A percentile compares a stretch with the other conserved stretches of the same genome.
Evolutionary conservation across 2,113 vertebrate genomes (phyloP).

Genomic region (Peucedramus taeniatus): DNA sequence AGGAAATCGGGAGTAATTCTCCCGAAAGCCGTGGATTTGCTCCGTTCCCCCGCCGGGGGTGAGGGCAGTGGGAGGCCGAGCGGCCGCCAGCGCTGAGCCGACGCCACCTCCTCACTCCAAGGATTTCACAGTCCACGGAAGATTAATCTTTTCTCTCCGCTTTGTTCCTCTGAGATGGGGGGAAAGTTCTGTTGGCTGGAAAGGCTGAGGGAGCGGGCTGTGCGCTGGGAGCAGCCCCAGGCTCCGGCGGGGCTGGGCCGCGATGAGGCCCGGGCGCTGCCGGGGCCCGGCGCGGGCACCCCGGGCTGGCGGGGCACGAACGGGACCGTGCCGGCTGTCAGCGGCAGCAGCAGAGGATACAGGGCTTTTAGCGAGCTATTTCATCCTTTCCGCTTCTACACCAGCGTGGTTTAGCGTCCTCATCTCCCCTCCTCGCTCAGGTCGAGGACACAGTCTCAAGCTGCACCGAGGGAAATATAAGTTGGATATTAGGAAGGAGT

Average conservation of each 20-base stretch:
- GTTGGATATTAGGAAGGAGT: no score
- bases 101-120: neutral
- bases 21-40: neutral
- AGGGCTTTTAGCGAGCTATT: accelerated
- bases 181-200: neutral
- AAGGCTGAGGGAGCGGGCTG: neutral
- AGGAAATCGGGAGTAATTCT: neutral
- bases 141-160: neutral
- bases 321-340: no score
- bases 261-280: accelerated
- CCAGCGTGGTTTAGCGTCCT: no score
- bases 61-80: neutral
- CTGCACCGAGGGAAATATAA: no score
- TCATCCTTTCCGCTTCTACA: accelerated
- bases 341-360: accelerated
- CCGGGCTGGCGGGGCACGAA: no score
- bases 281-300: neutral
- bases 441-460: no score
- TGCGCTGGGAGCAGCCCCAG: neutral
- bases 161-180: neutral
- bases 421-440: no score
- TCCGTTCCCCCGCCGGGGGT: neutral
- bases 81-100: neutral
- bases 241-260: neutral
- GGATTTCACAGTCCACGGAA: neutral